Conservation (phyloP, 2,888 invertebrate species). For the Disparrhopalites patrizii region DNA sequence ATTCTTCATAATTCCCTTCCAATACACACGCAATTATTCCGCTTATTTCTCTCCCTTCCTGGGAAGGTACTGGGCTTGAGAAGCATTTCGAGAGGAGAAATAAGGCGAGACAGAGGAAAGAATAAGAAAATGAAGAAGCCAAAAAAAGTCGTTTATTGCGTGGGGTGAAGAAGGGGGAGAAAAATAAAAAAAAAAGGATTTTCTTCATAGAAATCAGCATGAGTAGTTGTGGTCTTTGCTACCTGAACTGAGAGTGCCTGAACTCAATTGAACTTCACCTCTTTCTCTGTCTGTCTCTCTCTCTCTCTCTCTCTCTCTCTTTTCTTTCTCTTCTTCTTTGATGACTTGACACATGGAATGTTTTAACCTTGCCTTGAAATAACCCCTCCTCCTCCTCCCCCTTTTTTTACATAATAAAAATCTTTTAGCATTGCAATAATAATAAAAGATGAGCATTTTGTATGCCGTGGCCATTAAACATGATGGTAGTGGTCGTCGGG, state of each 20-base stretch:
- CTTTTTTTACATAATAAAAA: too few relatives aligned
- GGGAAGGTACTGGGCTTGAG: too few relatives aligned
- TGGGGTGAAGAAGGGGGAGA: constrained; percentile 16
- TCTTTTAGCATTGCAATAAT: too few relatives aligned
- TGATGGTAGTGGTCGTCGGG: too few relatives aligned
- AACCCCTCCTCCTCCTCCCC: not conserved
- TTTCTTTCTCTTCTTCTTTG: constrained; percentile 11
- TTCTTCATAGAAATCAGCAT: constrained; percentile 18
- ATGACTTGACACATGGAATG: constrained; percentile 22
- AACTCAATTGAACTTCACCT: constrained; percentile 33
- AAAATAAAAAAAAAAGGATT: too few relatives aligned
- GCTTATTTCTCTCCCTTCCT: not conserved
- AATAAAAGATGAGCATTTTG: too few relatives aligned
- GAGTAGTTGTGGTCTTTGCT: constrained; percentile 34
- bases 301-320: not conserved
- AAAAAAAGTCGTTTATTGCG: constrained; percentile 20
- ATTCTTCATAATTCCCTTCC: not conserved
- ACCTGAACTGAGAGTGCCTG: constrained; percentile 32
- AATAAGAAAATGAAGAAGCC: too few relatives aligned
- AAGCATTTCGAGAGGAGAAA: too few relatives aligned
- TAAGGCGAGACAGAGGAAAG: too few relatives aligned
- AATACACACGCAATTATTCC: not conserved
- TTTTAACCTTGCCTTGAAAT: not conserved
- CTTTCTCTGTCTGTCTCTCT: too few relatives aligned
- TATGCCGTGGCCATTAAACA: too few relatives aligned